Evolutionary conservation across 1,140 invertebrate genomes (phyloP).

Genomic region (Helicoverpa armigera): DNA sequence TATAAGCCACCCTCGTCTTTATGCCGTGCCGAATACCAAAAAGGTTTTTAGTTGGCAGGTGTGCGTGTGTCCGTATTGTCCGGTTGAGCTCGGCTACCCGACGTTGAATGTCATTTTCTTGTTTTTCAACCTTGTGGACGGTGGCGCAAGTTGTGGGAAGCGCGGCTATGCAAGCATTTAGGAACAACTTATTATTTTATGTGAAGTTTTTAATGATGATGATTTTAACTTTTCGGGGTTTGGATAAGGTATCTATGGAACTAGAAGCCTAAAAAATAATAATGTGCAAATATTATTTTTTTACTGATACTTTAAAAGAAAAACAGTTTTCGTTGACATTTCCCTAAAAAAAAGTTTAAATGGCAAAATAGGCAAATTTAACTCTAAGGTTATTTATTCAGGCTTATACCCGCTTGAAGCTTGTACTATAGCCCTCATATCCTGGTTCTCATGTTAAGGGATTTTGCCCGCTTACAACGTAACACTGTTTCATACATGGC

Average conservation of each 20-base stretch:
- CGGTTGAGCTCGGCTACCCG: constrained; percentile 32
- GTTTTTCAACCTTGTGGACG: constrained; percentile 46
- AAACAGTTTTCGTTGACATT: background rate
- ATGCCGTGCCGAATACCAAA: constrained; percentile 42
- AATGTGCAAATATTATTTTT: too few species aligned
- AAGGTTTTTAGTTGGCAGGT: constrained; percentile 47
- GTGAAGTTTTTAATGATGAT: too few species aligned
- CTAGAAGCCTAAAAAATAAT: too few species aligned
- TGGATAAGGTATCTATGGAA: too few species aligned
- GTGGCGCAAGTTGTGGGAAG: constrained; percentile 1
- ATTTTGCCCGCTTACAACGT: constrained; percentile 53
- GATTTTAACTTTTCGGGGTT: too few species aligned
- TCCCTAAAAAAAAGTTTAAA: background rate
- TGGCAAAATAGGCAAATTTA: too few species aligned
- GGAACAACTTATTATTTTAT: background rate
- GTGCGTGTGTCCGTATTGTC: constrained; percentile 46
- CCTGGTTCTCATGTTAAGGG: constrained; percentile 31
- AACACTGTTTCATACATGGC: constrained; percentile 56
- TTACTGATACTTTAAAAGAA: too few species aligned
- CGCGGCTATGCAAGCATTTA: too few species aligned
- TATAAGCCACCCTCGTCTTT: constrained; percentile 18
- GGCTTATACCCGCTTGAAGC: background rate
- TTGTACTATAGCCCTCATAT: background rate
- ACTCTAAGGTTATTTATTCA: background rate
- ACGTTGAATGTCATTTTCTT: constrained; percentile 53